Evolutionary conservation across 2,888 invertebrate genomes (phyloP), one percentile per base, ranked within the genome.

Genomic region (Fabriciana adippe): DNA sequence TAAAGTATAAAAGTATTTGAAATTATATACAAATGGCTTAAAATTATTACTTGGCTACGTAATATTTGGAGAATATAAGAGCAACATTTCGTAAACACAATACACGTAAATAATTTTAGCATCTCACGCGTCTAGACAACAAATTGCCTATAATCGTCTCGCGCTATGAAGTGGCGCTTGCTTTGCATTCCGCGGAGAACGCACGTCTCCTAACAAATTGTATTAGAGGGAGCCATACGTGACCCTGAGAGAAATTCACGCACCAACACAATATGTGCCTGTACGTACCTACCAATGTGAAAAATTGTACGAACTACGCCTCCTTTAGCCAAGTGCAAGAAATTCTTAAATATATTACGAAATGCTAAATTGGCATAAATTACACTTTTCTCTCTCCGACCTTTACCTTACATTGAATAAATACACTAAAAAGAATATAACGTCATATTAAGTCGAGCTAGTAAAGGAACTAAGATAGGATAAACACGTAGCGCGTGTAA

Each of bases 151-250:
- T 88, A 87, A 90, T 89, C 86, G 86, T 81, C 84, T 80, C 84
- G 79, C 83, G 83, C 84, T 87, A 84, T 85, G 84, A 85, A 85
- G 84, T 86, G 82, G 81, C 78, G 80, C 78, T 78, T 81, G 83
- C 64, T 88, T 88, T 86, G 85, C 86, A 89, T 89, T 87, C 88
- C 80, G 78, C 79, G 82, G 77, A 82, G 82, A 83, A 70, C 76
- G 75, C 84, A 81, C 84, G 84, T 85, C 87, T 87, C 81, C 81
- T 78, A 87, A 86, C 87, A 90, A 90, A 91, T 91, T 90, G 85
- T 89, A 89, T 91, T 90, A 90, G 87, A 87, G 83, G 87, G 82
- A 82, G 84, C 82, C 85, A 81, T 89, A 91, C 90, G 91, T 90
- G 91, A 88, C 86, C 86, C 81, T 77, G 79, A 75, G 77, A 79